Percentiles rank a stretch among this genome's conserved stretches.
Conservation (phyloP, 2,797 vertebrate species). For the Amniataba percoides region DNA sequence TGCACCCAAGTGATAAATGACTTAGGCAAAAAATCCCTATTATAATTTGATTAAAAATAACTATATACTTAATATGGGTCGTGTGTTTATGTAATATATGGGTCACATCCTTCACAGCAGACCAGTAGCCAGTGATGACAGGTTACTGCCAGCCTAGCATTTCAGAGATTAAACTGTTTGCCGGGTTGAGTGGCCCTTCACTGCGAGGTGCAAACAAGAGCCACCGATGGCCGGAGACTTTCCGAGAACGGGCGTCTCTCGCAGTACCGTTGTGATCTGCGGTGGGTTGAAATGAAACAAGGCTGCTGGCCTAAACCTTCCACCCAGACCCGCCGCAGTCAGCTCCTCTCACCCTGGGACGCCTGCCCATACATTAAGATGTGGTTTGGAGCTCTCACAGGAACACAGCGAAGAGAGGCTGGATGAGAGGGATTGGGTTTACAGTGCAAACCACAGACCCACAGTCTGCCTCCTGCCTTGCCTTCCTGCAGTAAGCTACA, state of each 20-base stretch:
- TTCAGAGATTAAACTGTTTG: slow-evolving; percentile 65
- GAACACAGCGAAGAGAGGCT: slow-evolving; percentile 77
- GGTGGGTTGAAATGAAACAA: slow-evolving; percentile 60
- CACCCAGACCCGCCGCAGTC: slow-evolving; percentile 70
- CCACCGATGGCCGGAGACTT: slow-evolving; percentile 41
- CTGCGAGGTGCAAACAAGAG: slow-evolving; percentile 69
- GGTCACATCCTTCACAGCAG: slow-evolving; percentile 55
- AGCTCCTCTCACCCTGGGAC: slow-evolving; percentile 77
- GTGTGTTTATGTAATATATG: slow-evolving; percentile 37
- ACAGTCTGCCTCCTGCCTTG: slow-evolving; percentile 77
- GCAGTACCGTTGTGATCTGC: slow-evolving; percentile 45
- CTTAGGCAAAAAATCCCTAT: not conserved
- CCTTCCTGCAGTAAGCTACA: slow-evolving; percentile 70
- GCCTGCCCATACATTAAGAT: slow-evolving; percentile 83
- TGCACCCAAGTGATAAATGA: not conserved
- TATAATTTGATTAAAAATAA: not conserved
- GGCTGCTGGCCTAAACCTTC: slow-evolving; percentile 64
- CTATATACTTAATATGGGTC: slow-evolving; percentile 2
- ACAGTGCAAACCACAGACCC: slow-evolving; percentile 80
- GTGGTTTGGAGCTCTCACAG: slow-evolving; percentile 81
- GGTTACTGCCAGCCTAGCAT: slow-evolving; percentile 46
- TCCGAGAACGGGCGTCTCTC: slow-evolving; percentile 34
- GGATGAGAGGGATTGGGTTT: slow-evolving; percentile 83
- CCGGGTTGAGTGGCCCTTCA: slow-evolving; percentile 63
- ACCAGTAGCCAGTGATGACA: slow-evolving; percentile 56